Evolutionary conservation across 92 coral and sea anemone species (phyloP).

Genomic region (Paramuricea clavata): DNA sequence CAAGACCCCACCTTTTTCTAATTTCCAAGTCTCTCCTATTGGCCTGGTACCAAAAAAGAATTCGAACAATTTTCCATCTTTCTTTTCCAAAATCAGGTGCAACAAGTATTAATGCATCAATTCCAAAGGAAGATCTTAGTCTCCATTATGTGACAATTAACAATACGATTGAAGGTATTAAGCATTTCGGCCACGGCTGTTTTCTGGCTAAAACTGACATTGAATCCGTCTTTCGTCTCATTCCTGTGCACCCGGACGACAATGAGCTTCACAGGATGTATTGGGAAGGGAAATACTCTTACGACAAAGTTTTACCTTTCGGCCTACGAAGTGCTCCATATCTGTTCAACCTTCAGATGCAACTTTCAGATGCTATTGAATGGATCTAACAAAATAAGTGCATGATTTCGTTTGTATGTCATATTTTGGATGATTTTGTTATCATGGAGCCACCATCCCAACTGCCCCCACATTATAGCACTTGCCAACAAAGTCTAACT

Average conservation of each 20-base stretch:
- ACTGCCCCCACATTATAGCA: background rate
- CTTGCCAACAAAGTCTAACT: constrained; percentile 4
- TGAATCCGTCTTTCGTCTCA: constrained; percentile 9
- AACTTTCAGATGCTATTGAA: constrained; percentile 57
- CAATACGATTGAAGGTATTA: background rate
- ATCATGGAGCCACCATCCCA: constrained; percentile 54
- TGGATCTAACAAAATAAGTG: constrained; percentile 63
- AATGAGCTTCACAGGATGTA: constrained; percentile 21
- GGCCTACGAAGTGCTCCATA: constrained; percentile 66
- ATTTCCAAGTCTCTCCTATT: constrained; percentile 64
- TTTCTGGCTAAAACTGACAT: constrained; percentile 9
- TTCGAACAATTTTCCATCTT: constrained; percentile 51
- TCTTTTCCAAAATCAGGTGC: constrained; percentile 53
- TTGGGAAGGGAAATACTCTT: constrained; percentile 14
- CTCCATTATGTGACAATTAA: constrained; percentile 20
- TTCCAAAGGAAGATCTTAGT: constrained; percentile 35
- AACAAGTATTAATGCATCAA: constrained; percentile 6
- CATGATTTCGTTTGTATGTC: constrained; percentile 42
- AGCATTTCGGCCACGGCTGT: background rate
- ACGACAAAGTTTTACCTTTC: constrained; percentile 64
- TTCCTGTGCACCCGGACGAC: constrained; percentile 14
- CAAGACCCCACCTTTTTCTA: constrained; percentile 59
- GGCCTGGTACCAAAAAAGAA: constrained; percentile 64
- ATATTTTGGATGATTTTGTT: constrained; percentile 60
- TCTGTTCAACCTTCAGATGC: constrained; percentile 50